These are phyloP conservation scores for Machaerirhynchus nigripectus DNA, from an alignment of 2,113 vertebrate genomes.

Conservation along the genomic window DNA sequence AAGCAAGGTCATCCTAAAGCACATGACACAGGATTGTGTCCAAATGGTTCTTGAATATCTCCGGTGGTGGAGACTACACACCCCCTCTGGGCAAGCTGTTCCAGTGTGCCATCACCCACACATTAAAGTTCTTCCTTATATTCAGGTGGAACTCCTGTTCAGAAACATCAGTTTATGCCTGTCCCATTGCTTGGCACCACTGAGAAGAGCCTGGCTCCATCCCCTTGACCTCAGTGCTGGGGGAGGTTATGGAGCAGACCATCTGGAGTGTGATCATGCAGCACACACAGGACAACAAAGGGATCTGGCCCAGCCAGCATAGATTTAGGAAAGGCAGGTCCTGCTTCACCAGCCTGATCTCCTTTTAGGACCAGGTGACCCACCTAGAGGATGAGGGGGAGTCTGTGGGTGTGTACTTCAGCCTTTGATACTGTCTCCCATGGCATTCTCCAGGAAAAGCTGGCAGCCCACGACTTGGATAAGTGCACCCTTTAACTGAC, in stretches of 20 bases:
- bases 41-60: background rate
- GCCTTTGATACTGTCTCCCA: background rate
- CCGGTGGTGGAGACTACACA: background rate
- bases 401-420: background rate
- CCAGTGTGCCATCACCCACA: background rate
- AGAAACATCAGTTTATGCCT: background rate
- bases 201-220: background rate
- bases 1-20: background rate
- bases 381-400: background rate
- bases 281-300: background rate
- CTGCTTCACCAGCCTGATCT: background rate
- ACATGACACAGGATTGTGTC: background rate
- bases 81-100: background rate
- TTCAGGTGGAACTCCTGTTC: background rate
- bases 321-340: background rate
- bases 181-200: background rate
- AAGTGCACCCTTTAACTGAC: background rate
- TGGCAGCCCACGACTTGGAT: background rate
- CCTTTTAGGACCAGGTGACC: background rate
- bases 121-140: background rate
- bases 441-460: background rate
- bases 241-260: background rate
- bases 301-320: background rate
- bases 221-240: background rate
- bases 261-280: background rate